Conservation (phyloP, 2,888 invertebrate genomes). For the Quadriops clusia region DNA sequence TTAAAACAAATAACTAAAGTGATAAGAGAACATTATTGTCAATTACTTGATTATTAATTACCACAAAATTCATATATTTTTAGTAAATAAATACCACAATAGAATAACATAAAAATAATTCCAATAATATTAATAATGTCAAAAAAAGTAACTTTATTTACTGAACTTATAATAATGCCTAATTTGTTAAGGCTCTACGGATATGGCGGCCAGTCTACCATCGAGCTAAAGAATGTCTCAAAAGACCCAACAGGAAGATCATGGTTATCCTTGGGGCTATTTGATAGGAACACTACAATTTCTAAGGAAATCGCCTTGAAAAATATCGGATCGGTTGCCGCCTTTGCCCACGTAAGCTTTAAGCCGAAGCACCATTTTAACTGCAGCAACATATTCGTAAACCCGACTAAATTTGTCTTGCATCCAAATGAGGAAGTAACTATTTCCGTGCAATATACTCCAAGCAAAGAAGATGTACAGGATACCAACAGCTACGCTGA, state of each 20-base stretch:
- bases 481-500: constrained; percentile 16
- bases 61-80: no score
- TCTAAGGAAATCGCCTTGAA: constrained; percentile 39
- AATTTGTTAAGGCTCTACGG: constrained; percentile 44
- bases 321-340: constrained; percentile 44
- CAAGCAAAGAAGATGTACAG: constrained; percentile 26
- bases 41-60: no score
- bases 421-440: constrained; percentile 25
- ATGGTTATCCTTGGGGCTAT: constrained; percentile 45
- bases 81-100: no score
- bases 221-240: constrained; percentile 39
- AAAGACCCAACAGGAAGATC: constrained; percentile 45
- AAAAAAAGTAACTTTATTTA: no score
- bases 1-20: no score
- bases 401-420: constrained; percentile 25
- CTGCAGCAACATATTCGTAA: constrained; percentile 22
- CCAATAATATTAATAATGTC: no score
- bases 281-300: constrained; percentile 37
- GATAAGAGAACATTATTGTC: no score
- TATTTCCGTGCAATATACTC: constrained; percentile 25
- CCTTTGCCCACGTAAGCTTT: constrained; percentile 36
- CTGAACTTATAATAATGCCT: no score
- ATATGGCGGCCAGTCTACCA: constrained; percentile 45
- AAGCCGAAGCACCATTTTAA: constrained; percentile 23
- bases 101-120: no score